Base-by-base conservation (phyloP, 2,113 vertebrate species). In the Mohoua ochrocephala region DNA sequence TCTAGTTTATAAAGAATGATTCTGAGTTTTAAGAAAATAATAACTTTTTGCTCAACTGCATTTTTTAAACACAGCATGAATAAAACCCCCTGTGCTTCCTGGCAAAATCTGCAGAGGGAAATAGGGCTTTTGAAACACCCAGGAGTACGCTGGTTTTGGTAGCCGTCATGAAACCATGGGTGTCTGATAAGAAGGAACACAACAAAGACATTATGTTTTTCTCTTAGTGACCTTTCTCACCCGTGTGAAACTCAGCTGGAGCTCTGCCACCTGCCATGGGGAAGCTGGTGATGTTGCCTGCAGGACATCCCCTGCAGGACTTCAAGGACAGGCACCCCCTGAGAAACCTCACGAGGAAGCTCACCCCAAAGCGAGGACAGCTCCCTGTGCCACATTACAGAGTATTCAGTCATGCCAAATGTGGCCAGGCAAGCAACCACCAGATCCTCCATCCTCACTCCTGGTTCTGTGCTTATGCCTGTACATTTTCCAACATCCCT, bases 231-330 rank as follows among this genome's bases (percentile, higher is more conserved):
- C 35, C 14, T 50, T 61, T 83, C 68, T 80, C 54, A 44, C 9
- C 37, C 15, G 17, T 56, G 18, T 54, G 47, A 61, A 86, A 61
- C 28, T 57, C 71, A 44, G 41, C 24, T 84, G 73, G 39, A 80
- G 59, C 30, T 82, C 44, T 87, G 65, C 26, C 50, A 57, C 45
- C 76, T 33, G 7, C 24, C 1, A 0, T 21, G 24, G 50, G 35
- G n/a, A 42, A 86, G 57, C 24, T 1, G 1, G 17, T 20, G 47
- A 71, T 0, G 2, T 45, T 57, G 47, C 54, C 54, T 33, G 54
- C 0, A 2, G 80, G 41, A 60, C 39, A 56, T 6, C 6, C 0
- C 0, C 65, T 0, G 0, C 57, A 42, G 52, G 33, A 79, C 37
- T n/a, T 79, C 47, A 37, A 3, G 30, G 44, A 41, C 31, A 26